These are phyloP conservation scores for Girardinus metallicus DNA, from an alignment of 2,797 vertebrate species.

Conservation along the genomic window DNA sequence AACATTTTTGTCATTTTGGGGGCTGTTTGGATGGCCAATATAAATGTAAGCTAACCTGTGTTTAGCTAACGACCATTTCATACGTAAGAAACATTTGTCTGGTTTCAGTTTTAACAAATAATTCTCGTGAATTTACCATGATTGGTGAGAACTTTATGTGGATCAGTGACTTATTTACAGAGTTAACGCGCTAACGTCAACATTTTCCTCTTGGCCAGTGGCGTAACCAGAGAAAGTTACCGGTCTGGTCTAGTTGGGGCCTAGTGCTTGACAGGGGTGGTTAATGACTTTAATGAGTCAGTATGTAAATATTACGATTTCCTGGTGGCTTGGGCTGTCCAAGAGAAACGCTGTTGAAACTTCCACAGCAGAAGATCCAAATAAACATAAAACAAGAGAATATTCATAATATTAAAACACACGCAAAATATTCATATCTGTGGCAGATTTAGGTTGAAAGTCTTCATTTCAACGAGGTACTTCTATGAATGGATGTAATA, in stretches of 20 bases:
- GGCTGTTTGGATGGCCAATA: not conserved
- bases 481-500: not conserved
- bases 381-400: not conserved
- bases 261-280: not conserved
- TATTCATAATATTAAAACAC: not conserved
- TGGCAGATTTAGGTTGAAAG: not conserved
- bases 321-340: not conserved
- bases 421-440: not conserved
- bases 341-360: not conserved
- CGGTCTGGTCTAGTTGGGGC: not conserved
- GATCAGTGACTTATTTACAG: not conserved
- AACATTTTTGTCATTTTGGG: not conserved
- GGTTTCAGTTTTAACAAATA: not conserved
- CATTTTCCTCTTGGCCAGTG: not conserved
- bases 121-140: not conserved
- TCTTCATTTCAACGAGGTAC: no score
- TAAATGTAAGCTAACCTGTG: slow-evolving; percentile 47
- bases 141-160: not conserved
- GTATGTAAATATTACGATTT: not conserved
- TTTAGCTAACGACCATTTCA: slow-evolving; percentile 28
- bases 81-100: not conserved
- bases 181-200: not conserved
- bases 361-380: not conserved
- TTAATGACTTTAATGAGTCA: not conserved
- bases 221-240: not conserved